Evolutionary conservation across 2,113 vertebrate species (phyloP).

Genomic region (Ammospiza caudacuta): DNA sequence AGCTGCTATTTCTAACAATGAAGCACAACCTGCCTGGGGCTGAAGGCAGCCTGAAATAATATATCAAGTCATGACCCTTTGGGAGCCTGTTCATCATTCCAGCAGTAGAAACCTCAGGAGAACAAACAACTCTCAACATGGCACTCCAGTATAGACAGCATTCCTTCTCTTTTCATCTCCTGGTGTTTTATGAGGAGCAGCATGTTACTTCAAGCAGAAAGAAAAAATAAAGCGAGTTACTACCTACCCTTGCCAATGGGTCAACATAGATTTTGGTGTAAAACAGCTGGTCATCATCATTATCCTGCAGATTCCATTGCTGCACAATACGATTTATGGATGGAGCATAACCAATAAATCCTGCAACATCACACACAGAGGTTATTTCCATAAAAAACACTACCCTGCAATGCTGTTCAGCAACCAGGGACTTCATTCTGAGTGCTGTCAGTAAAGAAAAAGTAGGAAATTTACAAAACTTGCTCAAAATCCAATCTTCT

Average conservation of each 20-base stretch:
- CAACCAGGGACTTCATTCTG: background rate
- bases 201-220: background rate
- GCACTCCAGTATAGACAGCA: background rate
- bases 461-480: background rate
- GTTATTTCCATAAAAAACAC: conserved; percentile 27
- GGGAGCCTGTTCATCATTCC: conserved; percentile 29
- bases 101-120: background rate
- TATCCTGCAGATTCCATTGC: conserved; percentile 94
- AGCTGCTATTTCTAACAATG: conserved; percentile 3
- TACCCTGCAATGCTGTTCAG: background rate
- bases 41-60: conserved; percentile 37
- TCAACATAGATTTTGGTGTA: conserved; percentile 97
- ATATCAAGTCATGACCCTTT: background rate
- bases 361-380: conserved; percentile 70
- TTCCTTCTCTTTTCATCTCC: background rate
- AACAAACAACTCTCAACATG: background rate
- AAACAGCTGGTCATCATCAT: conserved; percentile 97
- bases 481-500: background rate
- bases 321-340: conserved; percentile 85
- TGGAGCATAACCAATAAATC: conserved; percentile 91
- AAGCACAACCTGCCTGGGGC: background rate
- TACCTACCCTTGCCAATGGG: conserved; percentile 84
- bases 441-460: background rate
- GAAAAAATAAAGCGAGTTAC: background rate
- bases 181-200: background rate